Conservation (phyloP, 2,888 invertebrate species). For the Eledona agricola region DNA sequence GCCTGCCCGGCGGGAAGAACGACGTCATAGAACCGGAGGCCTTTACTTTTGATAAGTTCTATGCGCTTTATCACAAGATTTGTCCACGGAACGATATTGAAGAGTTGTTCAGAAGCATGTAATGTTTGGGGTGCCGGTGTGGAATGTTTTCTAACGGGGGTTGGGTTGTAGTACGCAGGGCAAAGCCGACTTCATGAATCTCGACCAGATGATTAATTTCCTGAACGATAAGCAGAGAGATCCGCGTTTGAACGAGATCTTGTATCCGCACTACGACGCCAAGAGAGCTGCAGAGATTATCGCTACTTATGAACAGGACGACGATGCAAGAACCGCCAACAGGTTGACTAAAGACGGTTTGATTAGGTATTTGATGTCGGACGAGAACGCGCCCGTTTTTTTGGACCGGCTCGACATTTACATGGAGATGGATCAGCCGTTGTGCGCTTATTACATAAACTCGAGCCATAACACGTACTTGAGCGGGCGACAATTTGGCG, state of each 20-base stretch:
- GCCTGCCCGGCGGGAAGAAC: slow-evolving; percentile 93
- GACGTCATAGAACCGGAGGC: slow-evolving; percentile 94
- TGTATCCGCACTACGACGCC: slow-evolving; percentile 96
- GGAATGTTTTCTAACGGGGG: too few species aligned
- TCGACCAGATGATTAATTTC: slow-evolving; percentile 90
- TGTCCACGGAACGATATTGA: slow-evolving; percentile 99
- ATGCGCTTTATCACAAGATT: slow-evolving; percentile 97
- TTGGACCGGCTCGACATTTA: slow-evolving; percentile 96
- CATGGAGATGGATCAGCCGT: slow-evolving; percentile 98
- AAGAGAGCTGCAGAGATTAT: slow-evolving; percentile 94
- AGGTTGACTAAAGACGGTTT: slow-evolving; percentile 93
- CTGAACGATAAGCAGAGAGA: slow-evolving; percentile 98
- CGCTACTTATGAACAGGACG: slow-evolving; percentile 88
- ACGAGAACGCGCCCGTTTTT: slow-evolving; percentile 99
- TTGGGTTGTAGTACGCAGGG: slow-evolving; percentile 79
- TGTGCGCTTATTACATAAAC: slow-evolving; percentile 99
- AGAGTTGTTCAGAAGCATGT: slow-evolving; percentile 95
- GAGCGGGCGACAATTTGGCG: slow-evolving; percentile 95
- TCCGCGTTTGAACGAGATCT: slow-evolving; percentile 97
- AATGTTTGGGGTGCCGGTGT: too few species aligned
- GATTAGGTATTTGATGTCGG: slow-evolving; percentile 97
- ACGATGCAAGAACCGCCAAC: slow-evolving; percentile 75
- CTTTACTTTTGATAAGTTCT: slow-evolving; percentile 99
- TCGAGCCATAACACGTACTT: slow-evolving; percentile 97
- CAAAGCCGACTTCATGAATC: slow-evolving; percentile 85